Percentiles rank a stretch among this genome's conserved stretches.
Evolutionary conservation across 2,113 vertebrate species (phyloP).

Genomic region (Aramus guarauna): DNA sequence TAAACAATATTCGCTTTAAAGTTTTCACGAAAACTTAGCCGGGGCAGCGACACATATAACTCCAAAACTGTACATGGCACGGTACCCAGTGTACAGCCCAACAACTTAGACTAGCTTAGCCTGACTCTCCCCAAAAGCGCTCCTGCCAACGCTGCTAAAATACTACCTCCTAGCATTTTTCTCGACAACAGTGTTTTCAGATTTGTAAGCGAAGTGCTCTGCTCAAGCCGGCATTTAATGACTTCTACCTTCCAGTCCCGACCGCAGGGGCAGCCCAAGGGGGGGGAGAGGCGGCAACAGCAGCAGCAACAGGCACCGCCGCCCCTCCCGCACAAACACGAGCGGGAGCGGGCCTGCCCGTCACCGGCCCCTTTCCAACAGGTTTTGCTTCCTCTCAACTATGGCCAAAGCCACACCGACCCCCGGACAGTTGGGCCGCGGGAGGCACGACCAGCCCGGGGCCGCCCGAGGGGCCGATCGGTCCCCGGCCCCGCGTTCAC

Average conservation of each 20-base stretch:
- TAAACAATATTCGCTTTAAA: background rate
- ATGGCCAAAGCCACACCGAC: background rate
- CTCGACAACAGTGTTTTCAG: too few species aligned
- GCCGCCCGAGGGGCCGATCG: background rate
- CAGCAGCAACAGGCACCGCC: slow-evolving; percentile 24
- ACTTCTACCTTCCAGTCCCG: background rate
- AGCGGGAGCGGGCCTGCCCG: background rate
- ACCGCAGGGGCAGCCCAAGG: background rate
- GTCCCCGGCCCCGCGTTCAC: background rate
- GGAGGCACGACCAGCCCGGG: background rate
- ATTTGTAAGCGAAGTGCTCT: background rate
- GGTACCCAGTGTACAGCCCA: rapidly evolving
- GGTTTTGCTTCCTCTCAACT: background rate
- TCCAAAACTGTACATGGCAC: rapidly evolving
- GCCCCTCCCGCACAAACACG: background rate
- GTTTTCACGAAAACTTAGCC: background rate
- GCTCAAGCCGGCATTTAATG: background rate
- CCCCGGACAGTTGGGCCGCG: background rate
- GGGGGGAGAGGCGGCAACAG: background rate
- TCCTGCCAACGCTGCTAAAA: background rate
- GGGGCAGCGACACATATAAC: background rate
- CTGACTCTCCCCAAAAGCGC: background rate
- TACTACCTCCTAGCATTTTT: background rate
- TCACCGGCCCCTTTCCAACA: background rate
- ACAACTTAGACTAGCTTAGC: background rate